phyloP scores from a whole-genome alignment of 2,797 vertebrate species.

The Mastacembelus armatus region DNA sequence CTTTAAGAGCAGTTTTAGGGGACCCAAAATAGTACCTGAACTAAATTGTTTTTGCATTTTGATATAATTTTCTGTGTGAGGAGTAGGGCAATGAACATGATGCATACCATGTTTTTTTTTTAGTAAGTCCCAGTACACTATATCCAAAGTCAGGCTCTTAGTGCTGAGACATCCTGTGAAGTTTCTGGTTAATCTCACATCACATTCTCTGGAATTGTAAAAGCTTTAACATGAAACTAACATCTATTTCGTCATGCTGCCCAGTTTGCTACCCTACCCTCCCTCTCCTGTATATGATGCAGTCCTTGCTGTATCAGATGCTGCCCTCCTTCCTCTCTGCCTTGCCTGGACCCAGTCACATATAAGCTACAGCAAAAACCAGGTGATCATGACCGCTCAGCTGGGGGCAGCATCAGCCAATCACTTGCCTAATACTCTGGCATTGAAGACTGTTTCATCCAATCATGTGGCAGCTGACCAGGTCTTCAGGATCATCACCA shows the following conservation, averaged over 20 bases:
- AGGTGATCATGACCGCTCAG: constrained; percentile 66
- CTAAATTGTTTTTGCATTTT: constrained; percentile 30
- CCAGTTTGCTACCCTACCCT: constrained; percentile 28
- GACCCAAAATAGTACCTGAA: constrained; percentile 34
- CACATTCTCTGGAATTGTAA: background rate
- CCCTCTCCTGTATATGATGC: constrained; percentile 44
- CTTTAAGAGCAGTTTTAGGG: constrained; percentile 41
- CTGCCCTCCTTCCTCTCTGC: constrained; percentile 54
- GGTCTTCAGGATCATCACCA: constrained; percentile 75
- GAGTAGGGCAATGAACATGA: constrained; percentile 10
- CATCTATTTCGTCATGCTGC: constrained; percentile 58
- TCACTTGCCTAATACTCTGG: constrained; percentile 68
- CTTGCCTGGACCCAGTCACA: constrained; percentile 76
- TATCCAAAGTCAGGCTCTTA: background rate
- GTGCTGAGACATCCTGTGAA: background rate
- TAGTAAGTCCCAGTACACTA: background rate
- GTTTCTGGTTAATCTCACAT: constrained; percentile 1
- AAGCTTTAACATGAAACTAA: constrained; percentile 69
- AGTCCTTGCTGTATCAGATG: constrained; percentile 50
- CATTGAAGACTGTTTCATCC: constrained; percentile 77
- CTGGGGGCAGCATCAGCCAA: constrained; percentile 76
- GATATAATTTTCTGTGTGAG: constrained; percentile 1
- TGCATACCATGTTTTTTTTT: background rate
- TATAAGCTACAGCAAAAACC: constrained; percentile 68
- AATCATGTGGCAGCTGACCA: constrained; percentile 75